Evolutionary conservation across 2,888 invertebrate genomes (phyloP).

Genomic region (Falcaria lacertinaria): DNA sequence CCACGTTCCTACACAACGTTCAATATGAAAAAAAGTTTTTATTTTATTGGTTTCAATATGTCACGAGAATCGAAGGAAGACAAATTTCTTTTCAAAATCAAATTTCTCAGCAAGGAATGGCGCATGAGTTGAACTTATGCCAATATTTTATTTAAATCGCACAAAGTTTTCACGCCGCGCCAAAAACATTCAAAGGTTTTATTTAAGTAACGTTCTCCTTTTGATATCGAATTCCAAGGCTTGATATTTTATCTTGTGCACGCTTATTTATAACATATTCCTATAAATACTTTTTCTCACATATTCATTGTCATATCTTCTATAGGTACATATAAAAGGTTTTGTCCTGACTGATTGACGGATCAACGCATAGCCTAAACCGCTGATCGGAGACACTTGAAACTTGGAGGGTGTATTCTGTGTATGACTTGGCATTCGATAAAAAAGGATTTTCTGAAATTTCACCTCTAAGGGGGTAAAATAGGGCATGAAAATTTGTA

Average conservation of each 20-base stretch:
- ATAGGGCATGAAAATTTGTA: too few relatives aligned
- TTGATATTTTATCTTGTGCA: neutral
- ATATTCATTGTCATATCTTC: too few relatives aligned
- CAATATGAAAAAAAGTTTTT: slow-evolving; percentile 20
- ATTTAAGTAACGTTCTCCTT: slow-evolving; percentile 22
- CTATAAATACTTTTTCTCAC: too few relatives aligned
- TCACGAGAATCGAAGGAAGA: slow-evolving; percentile 32
- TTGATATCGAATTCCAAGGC: slow-evolving; percentile 11
- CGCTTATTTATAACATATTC: too few relatives aligned
- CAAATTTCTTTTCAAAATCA: slow-evolving; percentile 59
- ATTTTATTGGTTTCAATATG: slow-evolving; percentile 30
- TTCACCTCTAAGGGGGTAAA: too few relatives aligned
- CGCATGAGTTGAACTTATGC: slow-evolving; percentile 52
- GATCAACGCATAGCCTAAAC: too few relatives aligned
- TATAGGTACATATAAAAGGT: too few relatives aligned
- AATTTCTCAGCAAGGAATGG: slow-evolving; percentile 47
- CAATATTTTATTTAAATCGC: slow-evolving; percentile 63
- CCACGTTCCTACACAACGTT: slow-evolving; percentile 7
- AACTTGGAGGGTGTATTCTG: too few relatives aligned
- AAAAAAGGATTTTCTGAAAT: too few relatives aligned
- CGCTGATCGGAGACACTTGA: too few relatives aligned
- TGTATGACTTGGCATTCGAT: too few relatives aligned
- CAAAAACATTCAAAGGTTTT: slow-evolving; percentile 41
- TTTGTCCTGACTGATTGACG: too few relatives aligned
- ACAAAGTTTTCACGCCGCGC: slow-evolving; percentile 39